A percentile compares a stretch with the other conserved stretches of the same genome.
Evolutionary conservation across 2,113 vertebrate genomes (phyloP).

Genomic region (Rhynchopsitta pachyrhyncha): DNA sequence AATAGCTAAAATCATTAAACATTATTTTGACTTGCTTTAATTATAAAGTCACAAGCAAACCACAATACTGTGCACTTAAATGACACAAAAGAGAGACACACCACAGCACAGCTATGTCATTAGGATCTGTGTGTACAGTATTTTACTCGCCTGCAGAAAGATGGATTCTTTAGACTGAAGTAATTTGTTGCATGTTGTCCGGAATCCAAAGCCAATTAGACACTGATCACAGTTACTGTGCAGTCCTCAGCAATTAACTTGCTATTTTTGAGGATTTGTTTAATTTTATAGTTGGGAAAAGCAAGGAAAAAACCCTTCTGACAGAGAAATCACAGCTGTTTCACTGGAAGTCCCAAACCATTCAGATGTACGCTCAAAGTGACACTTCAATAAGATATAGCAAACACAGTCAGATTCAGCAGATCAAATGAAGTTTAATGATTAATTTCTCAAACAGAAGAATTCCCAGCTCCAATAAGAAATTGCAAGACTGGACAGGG

Average conservation of each 20-base stretch:
- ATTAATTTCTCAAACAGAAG: background rate
- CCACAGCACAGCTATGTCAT: slow-evolving; percentile 2
- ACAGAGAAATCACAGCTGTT: background rate
- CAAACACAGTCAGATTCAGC: background rate
- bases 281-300: slow-evolving; percentile 6
- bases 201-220: slow-evolving; percentile 33
- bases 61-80: background rate
- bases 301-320: background rate
- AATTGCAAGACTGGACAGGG: background rate
- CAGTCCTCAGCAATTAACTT: slow-evolving; percentile 10
- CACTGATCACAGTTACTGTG: background rate
- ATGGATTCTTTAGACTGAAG: slow-evolving; percentile 12
- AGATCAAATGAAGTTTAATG: background rate
- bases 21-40: background rate
- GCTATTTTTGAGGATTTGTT: slow-evolving; percentile 12
- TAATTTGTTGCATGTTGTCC: slow-evolving; percentile 41
- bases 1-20: background rate
- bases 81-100: background rate
- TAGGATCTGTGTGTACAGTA: background rate
- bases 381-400: background rate
- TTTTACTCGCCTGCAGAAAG: slow-evolving; percentile 11
- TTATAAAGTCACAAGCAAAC: background rate
- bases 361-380: fast-evolving
- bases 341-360: background rate
- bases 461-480: background rate